Evolutionary conservation across 2,888 invertebrate species (phyloP).

Genomic region (Bellardia bayeri): DNA sequence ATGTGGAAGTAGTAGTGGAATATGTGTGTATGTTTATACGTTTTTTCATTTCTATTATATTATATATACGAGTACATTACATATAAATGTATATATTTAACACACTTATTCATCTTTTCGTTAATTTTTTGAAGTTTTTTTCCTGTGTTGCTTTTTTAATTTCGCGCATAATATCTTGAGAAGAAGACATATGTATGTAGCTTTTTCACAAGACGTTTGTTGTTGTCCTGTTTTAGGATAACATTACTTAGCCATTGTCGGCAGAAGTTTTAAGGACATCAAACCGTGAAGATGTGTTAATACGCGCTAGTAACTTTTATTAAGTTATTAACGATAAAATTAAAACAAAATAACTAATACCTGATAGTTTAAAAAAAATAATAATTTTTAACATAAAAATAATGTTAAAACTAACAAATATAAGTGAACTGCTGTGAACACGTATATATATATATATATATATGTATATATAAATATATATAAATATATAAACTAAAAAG

Average conservation of each 20-base stretch:
- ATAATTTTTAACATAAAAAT: background rate
- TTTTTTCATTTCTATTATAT: too few relatives aligned
- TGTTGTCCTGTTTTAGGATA: slow-evolving; percentile 81
- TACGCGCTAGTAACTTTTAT: slow-evolving; percentile 48
- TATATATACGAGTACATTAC: background rate
- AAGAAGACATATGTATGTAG: slow-evolving; percentile 58
- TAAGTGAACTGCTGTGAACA: slow-evolving; percentile 36
- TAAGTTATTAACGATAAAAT: slow-evolving; percentile 19
- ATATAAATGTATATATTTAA: slow-evolving; percentile 14
- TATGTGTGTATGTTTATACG: too few relatives aligned
- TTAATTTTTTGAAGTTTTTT: slow-evolving; percentile 40
- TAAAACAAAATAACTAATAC: slow-evolving; percentile 4
- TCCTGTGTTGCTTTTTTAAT: slow-evolving; percentile 67
- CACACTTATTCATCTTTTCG: slow-evolving; percentile 43
- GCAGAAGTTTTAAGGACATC: slow-evolving; percentile 83
- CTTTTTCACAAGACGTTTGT: slow-evolving; percentile 66
- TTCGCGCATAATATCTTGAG: slow-evolving; percentile 79
- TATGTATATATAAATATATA: too few relatives aligned
- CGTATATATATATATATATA: background rate
- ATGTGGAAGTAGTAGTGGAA: too few relatives aligned
- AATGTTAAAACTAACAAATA: background rate
- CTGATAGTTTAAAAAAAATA: background rate
- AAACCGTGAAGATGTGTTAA: slow-evolving; percentile 81
- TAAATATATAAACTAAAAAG: too few relatives aligned
- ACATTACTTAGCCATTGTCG: slow-evolving; percentile 75